phyloP scores from a whole-genome alignment of 2,797 vertebrate genomes.

The Lacerta bilineata region DNA sequence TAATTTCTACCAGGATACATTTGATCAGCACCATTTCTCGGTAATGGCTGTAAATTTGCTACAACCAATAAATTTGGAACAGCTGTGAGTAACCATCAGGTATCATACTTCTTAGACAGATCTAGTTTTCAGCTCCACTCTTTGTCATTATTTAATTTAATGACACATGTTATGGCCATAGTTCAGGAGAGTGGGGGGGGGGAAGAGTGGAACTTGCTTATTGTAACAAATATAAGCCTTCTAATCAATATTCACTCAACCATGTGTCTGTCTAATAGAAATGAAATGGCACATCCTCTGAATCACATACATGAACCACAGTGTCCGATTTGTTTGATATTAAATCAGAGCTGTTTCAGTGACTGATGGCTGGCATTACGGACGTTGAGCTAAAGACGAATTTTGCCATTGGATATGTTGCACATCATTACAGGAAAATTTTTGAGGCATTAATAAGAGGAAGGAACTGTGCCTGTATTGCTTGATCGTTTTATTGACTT shows the following conservation, averaged over 20 bases:
- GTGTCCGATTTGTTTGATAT: conserved; percentile 30
- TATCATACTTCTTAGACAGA: conserved; percentile 26
- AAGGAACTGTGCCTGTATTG: not conserved
- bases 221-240: conserved; percentile 19
- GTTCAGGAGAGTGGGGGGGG: not conserved
- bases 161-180: conserved; percentile 10
- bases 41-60: conserved; percentile 33
- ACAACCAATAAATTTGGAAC: conserved; percentile 16
- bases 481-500: conserved; percentile 28
- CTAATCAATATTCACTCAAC: conserved; percentile 1
- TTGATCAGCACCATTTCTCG: conserved; percentile 23
- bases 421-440: conserved; percentile 27
- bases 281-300: conserved; percentile 7
- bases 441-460: conserved; percentile 31
- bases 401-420: not conserved
- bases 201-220: conserved; percentile 20
- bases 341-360: not conserved
- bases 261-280: conserved; percentile 19
- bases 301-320: conserved; percentile 27
- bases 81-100: not conserved
- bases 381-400: conserved; percentile 17
- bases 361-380: conserved; percentile 25
- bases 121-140: conserved; percentile 8
- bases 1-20: conserved; percentile 28
- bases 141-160: conserved; percentile 53